Conservation (phyloP, 2,113 vertebrate species). For the Anser cygnoides region DNA sequence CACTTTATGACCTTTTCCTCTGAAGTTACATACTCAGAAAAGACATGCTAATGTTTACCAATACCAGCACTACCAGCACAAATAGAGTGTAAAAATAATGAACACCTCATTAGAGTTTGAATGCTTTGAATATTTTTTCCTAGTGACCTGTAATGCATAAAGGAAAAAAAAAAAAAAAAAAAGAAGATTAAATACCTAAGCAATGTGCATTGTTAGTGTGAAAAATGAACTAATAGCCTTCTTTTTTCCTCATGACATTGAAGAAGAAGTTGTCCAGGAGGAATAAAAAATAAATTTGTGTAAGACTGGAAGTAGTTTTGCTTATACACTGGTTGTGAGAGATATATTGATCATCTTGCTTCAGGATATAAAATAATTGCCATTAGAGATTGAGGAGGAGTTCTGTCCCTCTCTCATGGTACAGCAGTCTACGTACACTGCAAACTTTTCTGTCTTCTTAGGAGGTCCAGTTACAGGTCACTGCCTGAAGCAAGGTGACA, state of each 20-base stretch:
- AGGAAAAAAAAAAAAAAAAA: neutral
- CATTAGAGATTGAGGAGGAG: neutral
- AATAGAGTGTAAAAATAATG: neutral
- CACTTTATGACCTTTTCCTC: neutral
- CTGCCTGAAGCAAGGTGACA: neutral
- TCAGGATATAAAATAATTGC: conserved; percentile 13
- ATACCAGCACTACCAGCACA: neutral
- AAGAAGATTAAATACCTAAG: neutral
- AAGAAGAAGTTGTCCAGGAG: neutral
- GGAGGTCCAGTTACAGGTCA: neutral
- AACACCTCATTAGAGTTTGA: neutral
- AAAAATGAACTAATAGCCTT: neutral
- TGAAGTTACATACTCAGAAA: neutral
- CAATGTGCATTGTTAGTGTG: neutral
- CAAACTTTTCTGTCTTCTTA: neutral
- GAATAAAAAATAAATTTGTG: neutral
- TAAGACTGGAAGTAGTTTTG: neutral
- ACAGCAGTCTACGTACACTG: neutral
- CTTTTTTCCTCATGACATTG: rapidly evolving
- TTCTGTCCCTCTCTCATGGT: neutral
- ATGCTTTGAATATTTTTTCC: neutral
- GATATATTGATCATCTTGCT: neutral
- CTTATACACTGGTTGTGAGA: neutral
- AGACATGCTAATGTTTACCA: neutral
- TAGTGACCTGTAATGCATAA: neutral